Evolutionary conservation across 2,113 vertebrate genomes (phyloP), one percentile per base, ranked within the genome.

Genomic region (Plotosus lineatus): DNA sequence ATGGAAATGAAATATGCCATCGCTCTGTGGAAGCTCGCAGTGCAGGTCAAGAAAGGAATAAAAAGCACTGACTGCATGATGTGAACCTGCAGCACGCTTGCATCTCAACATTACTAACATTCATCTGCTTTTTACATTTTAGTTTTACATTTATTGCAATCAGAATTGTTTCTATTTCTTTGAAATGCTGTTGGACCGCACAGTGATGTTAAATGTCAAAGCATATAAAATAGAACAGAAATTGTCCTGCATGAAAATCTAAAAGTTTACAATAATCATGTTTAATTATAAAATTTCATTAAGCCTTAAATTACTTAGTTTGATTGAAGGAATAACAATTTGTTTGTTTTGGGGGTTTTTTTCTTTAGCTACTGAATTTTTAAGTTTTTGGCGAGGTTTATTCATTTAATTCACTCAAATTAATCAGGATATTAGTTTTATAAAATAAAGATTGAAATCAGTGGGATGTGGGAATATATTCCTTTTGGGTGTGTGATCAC

Each of bases 11-110:
- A 36, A 11, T 3, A 82, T 0, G 6, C 63, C 76, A 76, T 84
- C 36, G 69, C 82, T 55, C 60, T 86, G 21, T 86, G 85, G 85
- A 82, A 84, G 72, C 61, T 79, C 26, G 75, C 79, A 40, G 82
- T 86, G 42, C 75, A 84, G 26, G 55, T 77, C 61, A 72, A 71
- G 75, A 82, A 60, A 6, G 75, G 75, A 12, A 38, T 82, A 26
- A 50, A 38, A 50, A 51, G 2, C 44, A 23, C 56, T 0, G 28
- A 3, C 76, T 44, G 14, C 38, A 28, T 78, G 40, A 77, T 23
- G 17, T 48, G n/a, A 72, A 33, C 17, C 33, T 69, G n/a, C 5
- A 48, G 46, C 31, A 50, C 3, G 17, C 5, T 4, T 28, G 31
- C n/a, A 1, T 28, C n/a, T 33, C 21, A 10, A n/a, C 23, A 58